Base-by-base conservation (phyloP, 1,140 invertebrate genomes). In the Druon quercuslanigerum region DNA sequence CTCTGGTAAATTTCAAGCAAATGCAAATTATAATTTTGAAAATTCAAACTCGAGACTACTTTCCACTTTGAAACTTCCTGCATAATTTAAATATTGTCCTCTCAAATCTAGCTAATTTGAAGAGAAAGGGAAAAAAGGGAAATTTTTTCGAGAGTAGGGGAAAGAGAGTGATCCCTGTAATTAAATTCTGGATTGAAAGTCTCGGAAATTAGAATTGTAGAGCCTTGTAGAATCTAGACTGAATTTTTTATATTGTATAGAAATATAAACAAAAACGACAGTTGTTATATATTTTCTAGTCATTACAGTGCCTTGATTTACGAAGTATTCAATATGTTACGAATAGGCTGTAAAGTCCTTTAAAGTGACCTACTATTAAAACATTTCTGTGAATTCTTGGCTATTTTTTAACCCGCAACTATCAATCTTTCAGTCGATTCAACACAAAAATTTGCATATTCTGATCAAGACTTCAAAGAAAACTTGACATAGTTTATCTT, bases 181-280 rank as follows among this genome's bases (percentile, higher is more conserved):
- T 33, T 33, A 33, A 33, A 33, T 33, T 33, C 25, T 33, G 25
- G 40, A 46, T 46, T 46, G 7, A 46, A 46, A 46, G 8, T 11
- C 40, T 46, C 1, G 1, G 40, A 46, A 46, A 46, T 54, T 9
- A 54, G n/a, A 17, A 54, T 16, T 54, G 52, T n/a, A 54, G 8
- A 54, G n/a, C 17, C 16, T 54, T 75, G 71, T 78, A 70, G 13
- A 54, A 40, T 14, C 12, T 14, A 57, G 66, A 19, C 25, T 75
- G 77, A 74, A 14, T 72, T 71, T 72, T 72, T 54, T 71, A 50
- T 71, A 78, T 72, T 13, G 70, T 56, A 73, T 72, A 76, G 17
- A 25, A 52, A 20, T 75, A 66, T 11, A 46, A 46, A 46, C 40
- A 46, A 46, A 9, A 17, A n/a, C n/a, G 16, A 54, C n/a, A n/a